These are phyloP conservation scores for Heliothis subflexa DNA, from an alignment of 1,140 invertebrate genomes.

Conservation along the genomic window DNA sequence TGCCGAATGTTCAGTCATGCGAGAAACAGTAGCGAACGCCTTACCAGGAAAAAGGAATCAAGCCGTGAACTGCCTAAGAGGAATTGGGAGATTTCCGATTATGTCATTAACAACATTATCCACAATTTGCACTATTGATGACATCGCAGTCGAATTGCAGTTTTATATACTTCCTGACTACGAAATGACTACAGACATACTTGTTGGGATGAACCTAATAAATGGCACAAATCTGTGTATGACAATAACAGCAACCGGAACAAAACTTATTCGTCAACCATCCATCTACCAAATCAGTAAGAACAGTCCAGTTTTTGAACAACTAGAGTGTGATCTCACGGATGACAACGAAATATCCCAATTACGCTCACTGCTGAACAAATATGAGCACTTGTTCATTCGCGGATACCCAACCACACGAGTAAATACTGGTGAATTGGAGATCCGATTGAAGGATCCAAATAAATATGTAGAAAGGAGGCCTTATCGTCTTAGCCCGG, in stretches of 20 bases:
- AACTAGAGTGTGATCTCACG: constrained; percentile 48
- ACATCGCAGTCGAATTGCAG: constrained; percentile 50
- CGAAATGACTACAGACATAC: constrained; percentile 53
- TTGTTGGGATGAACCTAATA: constrained; percentile 57
- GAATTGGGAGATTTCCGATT: constrained; percentile 50
- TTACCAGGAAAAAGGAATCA: constrained; percentile 52
- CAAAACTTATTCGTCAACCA: constrained; percentile 49
- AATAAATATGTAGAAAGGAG: too few relatives aligned
- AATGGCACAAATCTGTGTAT: constrained; percentile 50
- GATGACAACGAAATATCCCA: constrained; percentile 46
- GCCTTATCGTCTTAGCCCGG: too few relatives aligned
- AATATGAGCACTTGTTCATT: constrained; percentile 57
- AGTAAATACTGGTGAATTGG: too few relatives aligned
- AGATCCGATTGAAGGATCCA: too few relatives aligned
- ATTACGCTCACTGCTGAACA: constrained; percentile 52
- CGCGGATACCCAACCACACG: too few relatives aligned
- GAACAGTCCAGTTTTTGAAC: neutral
- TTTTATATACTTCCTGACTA: constrained; percentile 56
- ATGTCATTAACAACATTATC: constrained; percentile 49
- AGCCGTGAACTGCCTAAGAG: constrained; percentile 54
- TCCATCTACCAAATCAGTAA: neutral
- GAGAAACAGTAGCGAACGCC: constrained; percentile 43
- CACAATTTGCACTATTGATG: constrained; percentile 52
- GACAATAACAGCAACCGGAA: constrained; percentile 42
- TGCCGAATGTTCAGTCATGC: constrained; percentile 55